Evolutionary conservation across 2,888 invertebrate species (phyloP).

Genomic region (Dryobotodes eremita): DNA sequence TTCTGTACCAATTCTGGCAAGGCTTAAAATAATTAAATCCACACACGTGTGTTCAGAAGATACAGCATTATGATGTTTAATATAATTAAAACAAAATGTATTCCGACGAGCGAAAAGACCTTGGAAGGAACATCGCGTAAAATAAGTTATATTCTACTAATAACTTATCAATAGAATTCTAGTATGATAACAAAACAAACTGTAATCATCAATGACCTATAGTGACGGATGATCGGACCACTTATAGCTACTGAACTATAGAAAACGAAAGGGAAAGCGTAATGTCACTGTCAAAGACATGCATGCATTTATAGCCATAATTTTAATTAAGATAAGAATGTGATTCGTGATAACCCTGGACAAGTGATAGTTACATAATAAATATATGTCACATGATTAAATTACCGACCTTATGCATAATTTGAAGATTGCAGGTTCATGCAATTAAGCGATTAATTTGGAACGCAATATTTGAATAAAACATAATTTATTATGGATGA

Average conservation of each 20-base stretch:
- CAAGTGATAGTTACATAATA: constrained; percentile 40
- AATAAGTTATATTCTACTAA: constrained; percentile 7
- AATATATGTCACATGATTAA: constrained; percentile 32
- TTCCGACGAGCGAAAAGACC: background rate
- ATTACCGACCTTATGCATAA: constrained; percentile 26
- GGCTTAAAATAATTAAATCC: background rate
- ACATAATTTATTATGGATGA: too few species aligned
- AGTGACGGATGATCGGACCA: background rate
- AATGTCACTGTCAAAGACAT: constrained; percentile 49
- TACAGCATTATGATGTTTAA: background rate
- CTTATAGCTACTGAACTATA: background rate
- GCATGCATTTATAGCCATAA: constrained; percentile 1
- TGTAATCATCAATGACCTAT: background rate
- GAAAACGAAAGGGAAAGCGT: constrained; percentile 16
- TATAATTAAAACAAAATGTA: background rate
- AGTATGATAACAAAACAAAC: background rate
- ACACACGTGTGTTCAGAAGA: background rate
- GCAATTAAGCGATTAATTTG: background rate
- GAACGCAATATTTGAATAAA: background rate
- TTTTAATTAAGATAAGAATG: constrained; percentile 38
- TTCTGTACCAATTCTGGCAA: background rate
- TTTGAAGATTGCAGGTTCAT: constrained; percentile 14
- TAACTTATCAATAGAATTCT: background rate
- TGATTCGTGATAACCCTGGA: constrained; percentile 5
- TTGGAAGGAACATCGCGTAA: constrained; percentile 1